Percentiles rank a stretch among this genome's conserved stretches.
Conservation (phyloP, 2,888 invertebrate species). For the Leptinotarsa juncta region DNA sequence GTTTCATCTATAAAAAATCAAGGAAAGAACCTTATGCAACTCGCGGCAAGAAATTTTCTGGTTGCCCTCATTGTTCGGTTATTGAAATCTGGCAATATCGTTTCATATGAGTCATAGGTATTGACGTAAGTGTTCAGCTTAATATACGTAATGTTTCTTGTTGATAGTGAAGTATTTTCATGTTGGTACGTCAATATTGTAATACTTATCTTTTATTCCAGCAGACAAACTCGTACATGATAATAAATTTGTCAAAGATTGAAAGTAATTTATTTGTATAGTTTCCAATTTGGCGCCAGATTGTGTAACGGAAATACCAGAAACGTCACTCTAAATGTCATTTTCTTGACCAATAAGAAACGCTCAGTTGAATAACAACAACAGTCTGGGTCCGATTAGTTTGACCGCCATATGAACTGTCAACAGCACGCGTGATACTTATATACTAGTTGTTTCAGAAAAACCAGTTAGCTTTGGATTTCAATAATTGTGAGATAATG, state of each 20-base stretch:
- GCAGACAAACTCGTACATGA: no score
- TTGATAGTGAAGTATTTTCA: not conserved
- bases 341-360: not conserved
- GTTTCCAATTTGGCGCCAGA: not conserved
- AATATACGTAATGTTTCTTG: not conserved
- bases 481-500: not conserved
- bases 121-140: not conserved
- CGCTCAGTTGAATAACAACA: constrained; percentile 20
- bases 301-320: not conserved
- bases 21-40: no score
- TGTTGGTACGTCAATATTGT: not conserved
- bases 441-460: constrained; percentile 1
- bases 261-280: not conserved
- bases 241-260: not conserved
- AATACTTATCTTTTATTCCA: no score
- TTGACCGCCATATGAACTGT: constrained; percentile 60
- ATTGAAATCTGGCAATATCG: not conserved
- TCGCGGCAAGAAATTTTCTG: no score
- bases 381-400: constrained; percentile 43
- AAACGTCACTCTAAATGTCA: not conserved
- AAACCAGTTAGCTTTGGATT: not conserved
- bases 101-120: not conserved
- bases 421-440: constrained; percentile 55
- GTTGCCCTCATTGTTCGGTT: no score
- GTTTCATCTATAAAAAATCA: no score